Conservation (phyloP, 2,113 vertebrate species). For the Lycaon pictus region DNA sequence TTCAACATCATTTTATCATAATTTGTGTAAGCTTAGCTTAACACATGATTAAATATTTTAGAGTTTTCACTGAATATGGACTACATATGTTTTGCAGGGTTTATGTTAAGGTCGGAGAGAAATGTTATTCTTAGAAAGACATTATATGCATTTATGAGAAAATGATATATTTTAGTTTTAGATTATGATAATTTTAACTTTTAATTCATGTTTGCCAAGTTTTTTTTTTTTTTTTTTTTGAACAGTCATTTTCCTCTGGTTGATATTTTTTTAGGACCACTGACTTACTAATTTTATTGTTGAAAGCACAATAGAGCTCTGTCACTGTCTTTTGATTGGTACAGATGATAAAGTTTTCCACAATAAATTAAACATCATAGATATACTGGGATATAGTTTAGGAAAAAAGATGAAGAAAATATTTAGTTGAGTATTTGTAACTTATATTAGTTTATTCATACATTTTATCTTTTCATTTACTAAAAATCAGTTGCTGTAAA, state of each 20-base stretch:
- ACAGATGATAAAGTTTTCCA: not conserved
- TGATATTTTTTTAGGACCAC: not conserved
- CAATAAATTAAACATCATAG: not conserved
- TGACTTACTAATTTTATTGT: conserved; percentile 30
- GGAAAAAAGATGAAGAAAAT: not conserved
- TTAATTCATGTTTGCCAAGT: not conserved
- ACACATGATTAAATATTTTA: not conserved
- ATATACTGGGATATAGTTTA: not conserved
- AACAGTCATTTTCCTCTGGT: not conserved
- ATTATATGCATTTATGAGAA: conserved; percentile 7
- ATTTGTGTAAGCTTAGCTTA: conserved; percentile 39
- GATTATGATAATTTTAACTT: not conserved
- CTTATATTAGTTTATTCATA: not conserved
- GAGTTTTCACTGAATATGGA: not conserved
- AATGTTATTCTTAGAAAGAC: conserved; percentile 33
- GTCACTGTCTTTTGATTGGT: not conserved
- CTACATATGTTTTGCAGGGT: not conserved
- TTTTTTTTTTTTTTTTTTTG: not conserved
- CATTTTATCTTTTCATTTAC: conserved; percentile 42
- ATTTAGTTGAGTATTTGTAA: conserved; percentile 22
- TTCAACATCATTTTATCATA: conserved; percentile 10
- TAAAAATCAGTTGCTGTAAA: not conserved
- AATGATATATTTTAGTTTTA: conserved; percentile 11
- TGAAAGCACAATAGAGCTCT: conserved; percentile 25
- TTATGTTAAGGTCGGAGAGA: not conserved